Evolutionary conservation across 2,888 invertebrate genomes (phyloP), one percentile per base, ranked within the genome.

Genomic region (Drosophila helvetica): DNA sequence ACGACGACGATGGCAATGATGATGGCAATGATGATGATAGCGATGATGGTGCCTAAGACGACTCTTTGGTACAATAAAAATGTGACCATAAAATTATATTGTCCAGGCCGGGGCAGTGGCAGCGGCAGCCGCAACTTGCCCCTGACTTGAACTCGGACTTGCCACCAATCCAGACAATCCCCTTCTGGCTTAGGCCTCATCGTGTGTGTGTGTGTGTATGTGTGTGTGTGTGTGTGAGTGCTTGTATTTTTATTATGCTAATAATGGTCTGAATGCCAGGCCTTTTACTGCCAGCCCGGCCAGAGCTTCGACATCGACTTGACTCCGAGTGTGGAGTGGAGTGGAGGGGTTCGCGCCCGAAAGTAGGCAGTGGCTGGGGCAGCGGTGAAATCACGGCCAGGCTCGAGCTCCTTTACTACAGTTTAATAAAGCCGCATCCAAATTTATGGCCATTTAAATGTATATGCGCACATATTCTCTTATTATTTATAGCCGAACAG

Each of bases 201-300:
- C 69, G 33, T 58, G 53, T 57, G 57, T 43, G 67, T 8, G 27
- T 27, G 65, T 9, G 57, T 43, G 67, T 8, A 8, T 27, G 65
- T 9, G 30, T 30, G 65, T 25, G 25, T 25, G 65, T 9, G 33
- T 33, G 33, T 30, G 63, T 61, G 68, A 69, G 78, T 79, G 80
- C 66, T 79, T 89, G 75, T 78, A 78, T 84, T 90, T 90, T 90
- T 90, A 90, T 90, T 90, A 90, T 90, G 90, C 87, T 90, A 91
- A 90, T 90, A 90, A 91, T 90, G 82, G 89, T 83, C 87, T 80
- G 79, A 72, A 70, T 66, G 77, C 73, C 71, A 60, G 76, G 64
- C 75, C 54, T 57, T 63, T 71, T 60, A 75, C 60, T 60, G 75
- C 74, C 58, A 61, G 38, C 38, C 68, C 38, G 22, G 61, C 43